Percentiles rank a stretch among this genome's conserved stretches.
Evolutionary conservation across 2,888 invertebrate species (phyloP).

Genomic region (Auanema sp.): DNA sequence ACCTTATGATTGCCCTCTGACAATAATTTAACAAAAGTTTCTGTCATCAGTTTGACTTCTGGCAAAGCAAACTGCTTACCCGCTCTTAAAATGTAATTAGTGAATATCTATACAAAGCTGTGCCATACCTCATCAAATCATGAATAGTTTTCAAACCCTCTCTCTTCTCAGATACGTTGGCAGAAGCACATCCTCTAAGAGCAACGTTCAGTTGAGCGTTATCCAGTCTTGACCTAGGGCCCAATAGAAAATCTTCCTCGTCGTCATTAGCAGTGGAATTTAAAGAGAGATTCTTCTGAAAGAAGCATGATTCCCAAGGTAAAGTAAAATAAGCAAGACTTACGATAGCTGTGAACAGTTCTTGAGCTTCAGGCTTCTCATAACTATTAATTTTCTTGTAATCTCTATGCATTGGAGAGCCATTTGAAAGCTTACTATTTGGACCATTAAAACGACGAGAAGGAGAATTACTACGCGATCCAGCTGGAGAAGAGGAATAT

Average conservation of each 20-base stretch:
- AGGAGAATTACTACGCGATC: too few relatives aligned
- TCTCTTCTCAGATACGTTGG: slow-evolving; percentile 91
- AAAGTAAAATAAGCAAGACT: background rate
- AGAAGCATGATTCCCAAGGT: background rate
- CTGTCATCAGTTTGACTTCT: slow-evolving; percentile 11
- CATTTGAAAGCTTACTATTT: too few relatives aligned
- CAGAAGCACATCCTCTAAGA: slow-evolving; percentile 75
- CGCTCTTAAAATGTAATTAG: background rate
- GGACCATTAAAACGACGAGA: too few relatives aligned
- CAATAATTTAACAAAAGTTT: slow-evolving; percentile 20
- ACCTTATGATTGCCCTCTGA: slow-evolving; percentile 25
- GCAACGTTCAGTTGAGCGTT: slow-evolving; percentile 68
- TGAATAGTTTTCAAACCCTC: slow-evolving; percentile 85
- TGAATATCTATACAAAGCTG: slow-evolving; percentile 68
- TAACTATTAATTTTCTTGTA: background rate
- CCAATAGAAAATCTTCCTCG: slow-evolving; percentile 18
- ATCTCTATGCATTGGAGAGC: too few relatives aligned
- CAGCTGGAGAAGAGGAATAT: too few relatives aligned
- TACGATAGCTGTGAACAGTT: slow-evolving; percentile 16
- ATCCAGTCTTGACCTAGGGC: background rate
- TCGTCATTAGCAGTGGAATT: slow-evolving; percentile 16
- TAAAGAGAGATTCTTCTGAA: slow-evolving; percentile 23
- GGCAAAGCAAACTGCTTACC: background rate
- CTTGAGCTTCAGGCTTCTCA: slow-evolving; percentile 6
- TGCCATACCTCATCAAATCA: slow-evolving; percentile 66